A percentile compares a stretch with the other conserved stretches of the same genome.
phyloP scores from a whole-genome alignment of 2,113 vertebrate genomes.

The Platanista minor region DNA sequence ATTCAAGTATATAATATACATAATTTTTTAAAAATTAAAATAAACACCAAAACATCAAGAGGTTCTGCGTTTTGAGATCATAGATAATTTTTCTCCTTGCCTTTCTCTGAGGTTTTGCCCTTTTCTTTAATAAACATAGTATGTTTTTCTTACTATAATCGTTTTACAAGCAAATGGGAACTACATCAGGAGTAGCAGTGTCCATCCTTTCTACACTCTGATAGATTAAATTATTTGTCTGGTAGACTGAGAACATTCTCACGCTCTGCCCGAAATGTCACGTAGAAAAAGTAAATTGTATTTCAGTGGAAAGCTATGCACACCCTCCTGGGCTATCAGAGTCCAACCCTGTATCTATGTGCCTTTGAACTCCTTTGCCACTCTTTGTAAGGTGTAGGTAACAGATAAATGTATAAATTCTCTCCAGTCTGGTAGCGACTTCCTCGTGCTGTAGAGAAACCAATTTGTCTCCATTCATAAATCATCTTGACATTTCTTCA shows the following conservation, averaged over 20 bases:
- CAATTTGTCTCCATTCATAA: not conserved
- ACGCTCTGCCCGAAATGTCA: too few species aligned
- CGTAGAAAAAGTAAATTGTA: not conserved
- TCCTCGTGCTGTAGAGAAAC: not conserved
- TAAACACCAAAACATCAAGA: not conserved
- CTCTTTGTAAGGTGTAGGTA: not conserved
- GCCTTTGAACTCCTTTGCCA: not conserved
- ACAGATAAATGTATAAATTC: not conserved
- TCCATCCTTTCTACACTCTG: not conserved
- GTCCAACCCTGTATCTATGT: accelerated
- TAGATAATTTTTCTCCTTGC: not conserved
- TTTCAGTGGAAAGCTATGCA: not conserved
- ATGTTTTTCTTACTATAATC: not conserved
- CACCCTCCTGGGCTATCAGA: not conserved
- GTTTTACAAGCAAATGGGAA: not conserved
- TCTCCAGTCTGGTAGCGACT: too few species aligned
- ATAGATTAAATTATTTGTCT: not conserved
- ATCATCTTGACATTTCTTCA: not conserved
- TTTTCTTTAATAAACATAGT: not conserved
- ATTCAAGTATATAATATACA: not conserved
- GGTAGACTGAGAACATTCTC: not conserved
- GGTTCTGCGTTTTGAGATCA: not conserved
- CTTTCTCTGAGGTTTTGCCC: not conserved
- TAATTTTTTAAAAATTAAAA: not conserved
- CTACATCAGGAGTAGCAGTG: not conserved